These are phyloP conservation scores for Periphyllus acericola DNA, from an alignment of 2,888 invertebrate species.

Conservation along the genomic window DNA sequence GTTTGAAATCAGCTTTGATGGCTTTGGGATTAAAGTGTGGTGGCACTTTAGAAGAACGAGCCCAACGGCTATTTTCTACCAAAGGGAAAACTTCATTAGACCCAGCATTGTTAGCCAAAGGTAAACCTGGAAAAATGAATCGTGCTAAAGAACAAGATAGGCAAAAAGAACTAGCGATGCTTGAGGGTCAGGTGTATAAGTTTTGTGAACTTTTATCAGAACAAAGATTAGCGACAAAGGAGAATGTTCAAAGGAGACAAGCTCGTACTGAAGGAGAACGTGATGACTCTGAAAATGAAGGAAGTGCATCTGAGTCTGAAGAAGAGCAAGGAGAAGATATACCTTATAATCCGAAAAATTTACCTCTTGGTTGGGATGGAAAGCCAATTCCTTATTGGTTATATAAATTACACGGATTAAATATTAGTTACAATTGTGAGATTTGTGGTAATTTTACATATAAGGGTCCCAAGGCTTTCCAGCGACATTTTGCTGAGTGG, in stretches of 20 bases:
- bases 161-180: slow-evolving; percentile 85
- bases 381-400: slow-evolving; percentile 97
- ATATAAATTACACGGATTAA: slow-evolving; percentile 97
- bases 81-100: slow-evolving; percentile 95
- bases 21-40: slow-evolving; percentile 67
- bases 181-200: slow-evolving; percentile 91
- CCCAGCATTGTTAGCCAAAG: slow-evolving; percentile 90
- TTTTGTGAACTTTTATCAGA: slow-evolving; percentile 85
- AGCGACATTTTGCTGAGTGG: slow-evolving; percentile 92
- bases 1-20: slow-evolving; percentile 96
- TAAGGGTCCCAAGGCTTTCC: slow-evolving; percentile 99
- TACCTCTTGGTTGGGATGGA: slow-evolving; percentile 99
- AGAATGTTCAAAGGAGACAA: slow-evolving; percentile 98
- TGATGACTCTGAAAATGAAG: slow-evolving; percentile 91
- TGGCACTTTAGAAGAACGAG: slow-evolving; percentile 95
- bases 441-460: slow-evolving; percentile 99
- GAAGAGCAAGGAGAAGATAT: slow-evolving; percentile 88
- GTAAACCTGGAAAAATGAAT: slow-evolving; percentile 78
- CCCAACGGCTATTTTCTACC: slow-evolving; percentile 93
- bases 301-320: slow-evolving; percentile 81
- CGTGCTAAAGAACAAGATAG: slow-evolving; percentile 75
- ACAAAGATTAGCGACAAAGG: slow-evolving; percentile 90
- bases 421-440: slow-evolving; percentile 98
- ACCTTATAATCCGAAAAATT: slow-evolving; percentile 99
- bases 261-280: slow-evolving; percentile 94